phyloP scores from a whole-genome alignment of 2,888 invertebrate genomes.

The Drosophila tripunctata region DNA sequence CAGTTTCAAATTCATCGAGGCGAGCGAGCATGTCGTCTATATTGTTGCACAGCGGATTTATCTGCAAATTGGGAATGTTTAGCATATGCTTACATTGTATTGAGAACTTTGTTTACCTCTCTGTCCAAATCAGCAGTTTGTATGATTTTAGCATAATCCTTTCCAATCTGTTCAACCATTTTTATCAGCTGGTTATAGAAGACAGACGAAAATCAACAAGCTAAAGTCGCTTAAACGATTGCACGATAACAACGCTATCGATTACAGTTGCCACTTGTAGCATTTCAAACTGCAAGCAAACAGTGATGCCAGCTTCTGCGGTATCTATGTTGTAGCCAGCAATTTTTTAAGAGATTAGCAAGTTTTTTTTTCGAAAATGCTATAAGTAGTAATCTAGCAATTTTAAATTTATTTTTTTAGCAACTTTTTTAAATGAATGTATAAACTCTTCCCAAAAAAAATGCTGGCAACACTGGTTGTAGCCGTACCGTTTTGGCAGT shows the following conservation, averaged over 20 bases:
- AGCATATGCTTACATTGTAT: too few relatives aligned
- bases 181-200: conserved; percentile 31
- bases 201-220: conserved; percentile 25
- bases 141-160: conserved; percentile 86
- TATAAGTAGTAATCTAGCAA: too few relatives aligned
- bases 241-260: background rate
- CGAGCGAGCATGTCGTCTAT: conserved; percentile 89
- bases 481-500: too few relatives aligned
- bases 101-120: too few relatives aligned
- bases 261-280: background rate
- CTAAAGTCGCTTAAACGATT: background rate
- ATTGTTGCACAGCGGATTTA: conserved; percentile 86
- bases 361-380: too few relatives aligned
- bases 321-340: background rate
- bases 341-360: too few relatives aligned
- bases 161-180: conserved; percentile 85
- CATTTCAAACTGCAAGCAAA: background rate
- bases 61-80: conserved; percentile 52
- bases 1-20: conserved; percentile 88
- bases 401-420: too few relatives aligned
- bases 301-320: background rate
- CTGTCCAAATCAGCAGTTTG: conserved; percentile 85
- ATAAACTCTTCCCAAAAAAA: too few relatives aligned
- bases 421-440: too few relatives aligned
- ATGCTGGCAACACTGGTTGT: too few relatives aligned